These are phyloP conservation scores for Mormyrus hasselquistii DNA, from an alignment of 2,797 vertebrate species.

Conservation along the genomic window DNA sequence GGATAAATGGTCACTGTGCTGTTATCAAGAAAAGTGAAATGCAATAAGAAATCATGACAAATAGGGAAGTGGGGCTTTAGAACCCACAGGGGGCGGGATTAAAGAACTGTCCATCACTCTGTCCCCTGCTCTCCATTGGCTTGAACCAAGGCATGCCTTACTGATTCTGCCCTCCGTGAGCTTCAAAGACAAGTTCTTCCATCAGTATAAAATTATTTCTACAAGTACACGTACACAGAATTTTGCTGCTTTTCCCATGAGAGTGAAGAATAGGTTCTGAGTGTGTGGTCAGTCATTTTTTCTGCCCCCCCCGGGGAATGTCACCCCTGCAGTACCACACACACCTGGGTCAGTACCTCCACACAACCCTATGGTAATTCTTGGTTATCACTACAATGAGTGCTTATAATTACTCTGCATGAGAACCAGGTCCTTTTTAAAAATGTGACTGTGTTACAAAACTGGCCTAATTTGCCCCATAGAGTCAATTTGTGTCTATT, in stretches of 20 bases:
- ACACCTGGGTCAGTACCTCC: not conserved
- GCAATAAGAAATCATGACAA: not conserved
- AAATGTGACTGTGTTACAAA: not conserved
- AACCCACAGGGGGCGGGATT: not conserved
- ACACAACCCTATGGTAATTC: not conserved
- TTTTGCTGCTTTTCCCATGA: not conserved
- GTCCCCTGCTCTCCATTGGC: not conserved
- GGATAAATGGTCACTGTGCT: not conserved
- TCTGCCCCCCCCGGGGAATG: not conserved
- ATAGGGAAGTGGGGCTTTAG: not conserved
- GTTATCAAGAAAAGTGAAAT: not conserved
- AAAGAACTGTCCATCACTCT: not conserved
- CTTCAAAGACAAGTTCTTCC: not conserved
- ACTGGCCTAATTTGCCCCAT: not conserved
- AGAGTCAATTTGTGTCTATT: not conserved
- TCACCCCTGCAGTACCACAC: not conserved
- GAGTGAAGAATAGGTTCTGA: not conserved
- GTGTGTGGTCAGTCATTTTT: not conserved
- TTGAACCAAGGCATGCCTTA: not conserved
- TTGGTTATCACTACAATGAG: not conserved
- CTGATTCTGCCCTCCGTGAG: not conserved
- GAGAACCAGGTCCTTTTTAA: not conserved
- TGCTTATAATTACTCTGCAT: not conserved
- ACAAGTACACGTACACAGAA: not conserved
- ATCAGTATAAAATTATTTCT: not conserved